phyloP scores from a whole-genome alignment of 2,113 vertebrate genomes.

The Erinaceus europaeus region DNA sequence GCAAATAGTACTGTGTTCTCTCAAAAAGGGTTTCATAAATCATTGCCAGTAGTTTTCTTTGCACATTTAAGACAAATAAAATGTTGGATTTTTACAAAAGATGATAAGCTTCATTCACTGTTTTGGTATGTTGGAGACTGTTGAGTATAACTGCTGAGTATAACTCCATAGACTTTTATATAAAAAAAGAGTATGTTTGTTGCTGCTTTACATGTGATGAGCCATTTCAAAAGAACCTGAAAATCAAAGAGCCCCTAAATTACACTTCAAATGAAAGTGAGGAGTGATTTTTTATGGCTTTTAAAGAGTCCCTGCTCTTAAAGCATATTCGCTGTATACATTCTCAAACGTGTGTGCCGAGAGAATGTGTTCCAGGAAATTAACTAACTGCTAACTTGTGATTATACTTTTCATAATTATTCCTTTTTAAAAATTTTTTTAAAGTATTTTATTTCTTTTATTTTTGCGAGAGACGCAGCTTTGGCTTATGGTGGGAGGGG shows the following conservation, averaged over 20 bases:
- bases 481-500: no score
- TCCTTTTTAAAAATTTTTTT: no score
- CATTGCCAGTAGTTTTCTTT: not conserved
- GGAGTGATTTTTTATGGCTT: not conserved
- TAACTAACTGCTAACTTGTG: conserved; percentile 18
- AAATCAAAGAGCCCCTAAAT: not conserved
- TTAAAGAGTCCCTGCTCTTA: not conserved
- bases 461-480: no score
- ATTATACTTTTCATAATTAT: conserved; percentile 33
- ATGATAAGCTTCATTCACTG: not conserved
- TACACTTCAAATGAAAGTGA: not conserved
- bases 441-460: no score
- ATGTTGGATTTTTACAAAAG: not conserved
- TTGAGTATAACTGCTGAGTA: not conserved
- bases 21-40: not conserved
- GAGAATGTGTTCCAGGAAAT: not conserved
- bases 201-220: conserved; percentile 1
- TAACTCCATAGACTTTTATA: not conserved
- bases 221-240: not conserved
- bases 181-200: not conserved
- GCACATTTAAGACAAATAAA: conserved; percentile 17
- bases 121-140: not conserved
- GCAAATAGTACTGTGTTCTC: not conserved
- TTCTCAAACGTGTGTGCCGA: conserved; percentile 17
- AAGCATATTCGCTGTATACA: not conserved